Conservation (phyloP, 2,888 invertebrate species). For the Drosophila infuscata region DNA sequence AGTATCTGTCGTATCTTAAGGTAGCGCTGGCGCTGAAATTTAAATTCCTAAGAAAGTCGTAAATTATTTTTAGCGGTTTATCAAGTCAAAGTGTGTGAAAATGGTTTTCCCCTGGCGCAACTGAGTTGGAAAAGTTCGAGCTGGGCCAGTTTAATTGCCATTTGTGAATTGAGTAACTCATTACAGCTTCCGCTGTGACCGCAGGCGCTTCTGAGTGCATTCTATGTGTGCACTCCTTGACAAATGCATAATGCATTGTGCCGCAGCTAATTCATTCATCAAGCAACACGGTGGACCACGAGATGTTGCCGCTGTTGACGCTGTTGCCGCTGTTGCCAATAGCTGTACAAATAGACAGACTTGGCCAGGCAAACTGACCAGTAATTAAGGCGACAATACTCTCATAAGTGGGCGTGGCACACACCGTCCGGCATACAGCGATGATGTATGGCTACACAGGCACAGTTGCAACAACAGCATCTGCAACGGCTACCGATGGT, state of each 20-base stretch:
- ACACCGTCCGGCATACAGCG: constrained; percentile 53
- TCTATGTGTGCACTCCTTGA: constrained; percentile 69
- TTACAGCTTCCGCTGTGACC: constrained; percentile 76
- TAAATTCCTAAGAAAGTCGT: constrained; percentile 77
- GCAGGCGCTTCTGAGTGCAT: constrained; percentile 53
- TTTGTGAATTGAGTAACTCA: constrained; percentile 72
- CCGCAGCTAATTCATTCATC: constrained; percentile 65
- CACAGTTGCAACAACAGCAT: constrained; percentile 27
- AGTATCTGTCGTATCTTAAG: constrained; percentile 48
- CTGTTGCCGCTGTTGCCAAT: constrained; percentile 38
- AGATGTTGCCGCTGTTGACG: constrained; percentile 26
- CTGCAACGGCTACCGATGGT: constrained; percentile 29
- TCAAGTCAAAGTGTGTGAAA: constrained; percentile 69
- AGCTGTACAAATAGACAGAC: constrained; percentile 66
- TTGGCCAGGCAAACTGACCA: constrained; percentile 36
- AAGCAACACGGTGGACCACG: constrained; percentile 48
- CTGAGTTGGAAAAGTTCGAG: constrained; percentile 18
- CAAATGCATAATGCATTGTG: constrained; percentile 64
- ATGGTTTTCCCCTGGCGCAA: constrained; percentile 12
- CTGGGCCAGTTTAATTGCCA: constrained; percentile 65
- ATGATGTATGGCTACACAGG: constrained; percentile 62
- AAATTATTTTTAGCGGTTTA: constrained; percentile 80
- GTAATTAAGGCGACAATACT: constrained; percentile 81
- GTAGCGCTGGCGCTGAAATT: constrained; percentile 72
- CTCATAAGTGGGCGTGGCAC: constrained; percentile 71